These are phyloP conservation scores for Myocastor coypus DNA, from an alignment of 2,113 vertebrate species.

Conservation along the genomic window DNA sequence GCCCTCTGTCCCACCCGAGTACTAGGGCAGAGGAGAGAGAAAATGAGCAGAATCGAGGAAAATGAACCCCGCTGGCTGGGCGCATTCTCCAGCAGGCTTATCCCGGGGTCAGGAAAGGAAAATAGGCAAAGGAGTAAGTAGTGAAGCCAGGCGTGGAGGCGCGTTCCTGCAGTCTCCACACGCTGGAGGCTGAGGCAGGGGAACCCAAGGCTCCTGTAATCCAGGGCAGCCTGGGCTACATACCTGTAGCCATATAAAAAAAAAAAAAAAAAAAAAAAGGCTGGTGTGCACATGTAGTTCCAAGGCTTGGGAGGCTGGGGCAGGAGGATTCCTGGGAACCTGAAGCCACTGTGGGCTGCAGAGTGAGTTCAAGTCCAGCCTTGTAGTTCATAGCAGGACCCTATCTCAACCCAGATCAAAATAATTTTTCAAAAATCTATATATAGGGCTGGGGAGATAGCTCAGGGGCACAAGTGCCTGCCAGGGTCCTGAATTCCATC, in stretches of 20 bases:
- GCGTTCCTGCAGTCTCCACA: neutral
- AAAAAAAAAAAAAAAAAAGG: neutral
- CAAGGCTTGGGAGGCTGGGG: neutral
- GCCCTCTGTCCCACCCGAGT: neutral
- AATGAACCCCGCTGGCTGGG: neutral
- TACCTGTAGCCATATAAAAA: neutral
- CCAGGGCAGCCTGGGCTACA: neutral
- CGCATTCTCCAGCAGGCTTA: neutral
- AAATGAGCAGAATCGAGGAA: no score
- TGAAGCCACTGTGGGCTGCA: neutral
- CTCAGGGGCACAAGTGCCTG: no score
- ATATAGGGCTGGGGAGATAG: no score
- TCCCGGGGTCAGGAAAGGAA: neutral
- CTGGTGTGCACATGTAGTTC: neutral
- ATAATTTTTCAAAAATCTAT: no score
- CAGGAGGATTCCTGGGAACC: neutral
- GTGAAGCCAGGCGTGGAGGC: neutral
- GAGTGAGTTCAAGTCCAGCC: neutral
- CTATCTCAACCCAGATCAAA: neutral
- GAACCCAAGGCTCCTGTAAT: neutral
- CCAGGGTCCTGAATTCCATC: no score
- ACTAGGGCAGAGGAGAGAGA: neutral
- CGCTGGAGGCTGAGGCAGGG: neutral
- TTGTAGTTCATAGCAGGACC: neutral
- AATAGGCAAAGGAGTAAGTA: neutral